phyloP scores from a whole-genome alignment of 2,888 invertebrate genomes.

The Rhyacophila evoluta region DNA sequence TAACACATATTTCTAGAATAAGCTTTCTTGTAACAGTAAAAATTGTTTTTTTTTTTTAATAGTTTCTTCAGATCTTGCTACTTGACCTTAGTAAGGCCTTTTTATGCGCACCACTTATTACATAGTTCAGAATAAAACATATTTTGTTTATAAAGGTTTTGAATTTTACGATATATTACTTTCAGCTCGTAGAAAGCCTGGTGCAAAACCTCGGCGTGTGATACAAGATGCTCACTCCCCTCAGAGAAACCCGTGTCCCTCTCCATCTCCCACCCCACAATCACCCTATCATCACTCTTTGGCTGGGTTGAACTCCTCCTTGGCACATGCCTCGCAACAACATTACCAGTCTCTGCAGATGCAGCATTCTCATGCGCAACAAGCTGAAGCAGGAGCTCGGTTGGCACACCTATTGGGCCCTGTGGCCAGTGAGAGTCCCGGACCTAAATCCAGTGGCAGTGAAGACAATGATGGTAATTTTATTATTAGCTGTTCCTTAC shows the following conservation, averaged over 20 bases:
- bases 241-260: conserved; percentile 62
- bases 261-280: conserved; percentile 63
- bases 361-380: conserved; percentile 1
- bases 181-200: conserved; percentile 82
- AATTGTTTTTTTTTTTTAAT: too few relatives aligned
- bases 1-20: too few relatives aligned
- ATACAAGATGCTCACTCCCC: conserved; percentile 69
- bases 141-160: too few relatives aligned
- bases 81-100: too few relatives aligned
- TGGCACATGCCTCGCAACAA: not conserved
- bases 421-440: conserved; percentile 45
- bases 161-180: too few relatives aligned
- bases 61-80: too few relatives aligned
- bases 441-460: conserved; percentile 68
- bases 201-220: conserved; percentile 75
- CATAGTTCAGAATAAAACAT: too few relatives aligned
- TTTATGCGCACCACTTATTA: too few relatives aligned
- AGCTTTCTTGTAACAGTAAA: too few relatives aligned
- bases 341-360: not conserved
- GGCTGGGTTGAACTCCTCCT: not conserved
- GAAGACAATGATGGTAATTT: conserved; percentile 72
- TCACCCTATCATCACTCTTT: conserved; percentile 9
- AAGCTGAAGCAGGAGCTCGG: not conserved
- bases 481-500: not conserved
- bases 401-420: conserved; percentile 39